Evolutionary conservation across 2,888 invertebrate species (phyloP).

Genomic region (Serrognathus titanus): DNA sequence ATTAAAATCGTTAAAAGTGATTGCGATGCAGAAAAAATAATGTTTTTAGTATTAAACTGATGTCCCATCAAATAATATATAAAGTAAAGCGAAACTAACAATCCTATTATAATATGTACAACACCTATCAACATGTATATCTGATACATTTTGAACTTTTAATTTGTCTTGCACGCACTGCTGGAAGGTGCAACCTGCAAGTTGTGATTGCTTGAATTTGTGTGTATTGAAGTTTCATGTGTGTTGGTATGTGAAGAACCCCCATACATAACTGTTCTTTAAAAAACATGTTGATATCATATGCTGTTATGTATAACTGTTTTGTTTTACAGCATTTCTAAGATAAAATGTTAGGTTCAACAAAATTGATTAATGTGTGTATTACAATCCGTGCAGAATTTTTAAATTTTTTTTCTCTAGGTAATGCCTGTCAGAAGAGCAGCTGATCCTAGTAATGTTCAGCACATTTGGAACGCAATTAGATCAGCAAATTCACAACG

Average conservation of each 20-base stretch:
- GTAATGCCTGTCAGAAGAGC: slow-evolving; percentile 45
- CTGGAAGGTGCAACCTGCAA: not conserved
- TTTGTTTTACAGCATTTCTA: not conserved
- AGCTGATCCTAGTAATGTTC: slow-evolving; percentile 43
- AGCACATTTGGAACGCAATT: slow-evolving; percentile 47
- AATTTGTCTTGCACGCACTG: slow-evolving; percentile 4
- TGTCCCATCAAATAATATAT: slow-evolving; percentile 29
- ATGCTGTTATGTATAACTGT: no score
- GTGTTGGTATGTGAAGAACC: not conserved
- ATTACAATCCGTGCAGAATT: no score
- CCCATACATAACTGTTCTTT: slow-evolving; percentile 15
- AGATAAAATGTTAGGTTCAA: not conserved
- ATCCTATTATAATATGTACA: slow-evolving; percentile 32
- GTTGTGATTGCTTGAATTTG: not conserved
- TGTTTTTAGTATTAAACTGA: slow-evolving; percentile 25
- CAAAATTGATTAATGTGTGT: not conserved
- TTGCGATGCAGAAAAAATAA: slow-evolving; percentile 34
- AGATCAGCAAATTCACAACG: slow-evolving; percentile 34
- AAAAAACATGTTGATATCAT: not conserved
- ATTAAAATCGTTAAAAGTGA: slow-evolving; percentile 37
- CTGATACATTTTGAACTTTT: slow-evolving; percentile 35
- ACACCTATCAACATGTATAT: slow-evolving; percentile 37
- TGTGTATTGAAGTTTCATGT: slow-evolving; percentile 1
- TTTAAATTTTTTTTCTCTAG: slow-evolving; percentile 3
- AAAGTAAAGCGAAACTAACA: slow-evolving; percentile 33